phyloP scores from a whole-genome alignment of 2,113 vertebrate species.

The Melanerpes aurifrons region DNA sequence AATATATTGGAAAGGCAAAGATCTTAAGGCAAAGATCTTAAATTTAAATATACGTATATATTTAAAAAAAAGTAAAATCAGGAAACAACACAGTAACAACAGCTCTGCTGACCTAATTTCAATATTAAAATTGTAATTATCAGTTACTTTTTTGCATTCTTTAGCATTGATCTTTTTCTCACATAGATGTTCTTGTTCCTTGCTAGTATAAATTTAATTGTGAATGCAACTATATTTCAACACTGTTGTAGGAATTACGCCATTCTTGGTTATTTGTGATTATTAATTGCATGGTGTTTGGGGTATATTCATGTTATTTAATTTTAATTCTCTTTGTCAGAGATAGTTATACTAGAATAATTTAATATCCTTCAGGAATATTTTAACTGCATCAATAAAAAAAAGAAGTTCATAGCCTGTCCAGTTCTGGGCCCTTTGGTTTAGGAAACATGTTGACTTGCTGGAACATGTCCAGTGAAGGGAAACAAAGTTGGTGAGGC shows the following conservation, averaged over 20 bases:
- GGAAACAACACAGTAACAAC: not conserved
- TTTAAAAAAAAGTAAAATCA: not conserved
- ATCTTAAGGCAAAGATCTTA: not conserved
- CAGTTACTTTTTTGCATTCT: not conserved
- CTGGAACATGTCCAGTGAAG: too few relatives aligned
- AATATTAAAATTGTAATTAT: not conserved
- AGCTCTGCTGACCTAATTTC: not conserved
- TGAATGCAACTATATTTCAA: not conserved
- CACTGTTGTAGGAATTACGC: not conserved
- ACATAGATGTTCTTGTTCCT: not conserved
- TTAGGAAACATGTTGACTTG: too few relatives aligned
- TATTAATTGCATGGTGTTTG: not conserved
- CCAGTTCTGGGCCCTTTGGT: too few relatives aligned
- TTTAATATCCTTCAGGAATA: not conserved
- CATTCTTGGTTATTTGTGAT: not conserved
- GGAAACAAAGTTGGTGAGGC: too few relatives aligned
- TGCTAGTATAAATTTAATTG: not conserved
- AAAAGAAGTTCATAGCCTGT: not conserved
- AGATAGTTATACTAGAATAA: not conserved
- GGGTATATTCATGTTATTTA: not conserved
- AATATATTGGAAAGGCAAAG: not conserved
- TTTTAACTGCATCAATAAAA: not conserved
- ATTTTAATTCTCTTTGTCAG: not conserved
- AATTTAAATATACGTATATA: not conserved
- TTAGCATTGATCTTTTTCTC: not conserved